Conservation (phyloP, 2,888 invertebrate genomes). For the Oasisia sp. region DNA sequence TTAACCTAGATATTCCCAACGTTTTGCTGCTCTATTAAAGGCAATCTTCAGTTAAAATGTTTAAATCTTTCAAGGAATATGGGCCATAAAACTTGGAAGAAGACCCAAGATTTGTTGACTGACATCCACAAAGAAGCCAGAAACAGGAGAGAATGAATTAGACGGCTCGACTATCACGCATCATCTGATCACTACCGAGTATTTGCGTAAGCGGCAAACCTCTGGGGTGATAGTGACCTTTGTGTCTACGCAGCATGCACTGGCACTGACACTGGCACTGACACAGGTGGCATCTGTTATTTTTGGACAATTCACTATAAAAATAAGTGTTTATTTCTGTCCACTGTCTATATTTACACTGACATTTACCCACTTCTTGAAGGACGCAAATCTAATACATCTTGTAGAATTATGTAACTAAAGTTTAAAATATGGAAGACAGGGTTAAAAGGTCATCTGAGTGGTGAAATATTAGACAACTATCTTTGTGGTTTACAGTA, state of each 20-base stretch:
- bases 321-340: background rate
- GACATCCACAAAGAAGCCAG: background rate
- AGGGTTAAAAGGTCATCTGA: background rate
- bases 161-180: background rate
- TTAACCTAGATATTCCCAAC: no score
- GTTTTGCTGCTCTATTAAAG: no score
- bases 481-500: background rate
- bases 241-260: background rate
- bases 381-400: background rate
- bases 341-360: background rate
- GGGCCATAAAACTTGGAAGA: background rate
- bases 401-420: background rate
- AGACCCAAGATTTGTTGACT: background rate
- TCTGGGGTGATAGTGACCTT: background rate
- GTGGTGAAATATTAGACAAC: background rate
- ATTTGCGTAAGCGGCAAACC: background rate
- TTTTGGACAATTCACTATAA: background rate
- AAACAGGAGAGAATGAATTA: background rate
- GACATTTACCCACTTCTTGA: background rate
- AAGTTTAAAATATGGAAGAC: background rate
- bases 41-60: no score
- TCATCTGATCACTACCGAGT: background rate
- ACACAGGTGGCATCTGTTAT: background rate
- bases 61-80: no score
- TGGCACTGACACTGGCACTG: no score